These are phyloP conservation scores for Aelia acuminata DNA, from an alignment of 2,888 invertebrate species.

Conservation along the genomic window DNA sequence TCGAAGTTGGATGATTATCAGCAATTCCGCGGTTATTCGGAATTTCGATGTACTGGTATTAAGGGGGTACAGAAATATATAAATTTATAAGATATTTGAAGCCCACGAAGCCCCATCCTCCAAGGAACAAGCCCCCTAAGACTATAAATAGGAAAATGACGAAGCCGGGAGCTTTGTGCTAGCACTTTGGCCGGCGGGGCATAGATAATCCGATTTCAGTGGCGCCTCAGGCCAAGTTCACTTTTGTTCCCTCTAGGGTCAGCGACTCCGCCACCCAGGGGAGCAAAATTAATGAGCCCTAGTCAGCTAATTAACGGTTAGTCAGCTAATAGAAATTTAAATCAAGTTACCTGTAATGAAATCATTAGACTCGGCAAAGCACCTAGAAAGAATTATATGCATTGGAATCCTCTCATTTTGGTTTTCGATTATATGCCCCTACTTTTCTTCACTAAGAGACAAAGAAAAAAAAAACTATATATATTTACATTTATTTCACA, in stretches of 20 bases:
- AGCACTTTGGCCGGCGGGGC: neutral
- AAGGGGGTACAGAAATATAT: neutral
- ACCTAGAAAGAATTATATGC: neutral
- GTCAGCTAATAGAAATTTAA: neutral
- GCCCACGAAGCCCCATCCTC: neutral
- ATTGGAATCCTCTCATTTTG: neutral
- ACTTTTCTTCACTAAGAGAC: no score
- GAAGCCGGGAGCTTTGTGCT: neutral
- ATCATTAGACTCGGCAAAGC: no score
- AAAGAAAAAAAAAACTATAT: no score
- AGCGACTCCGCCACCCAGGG: neutral
- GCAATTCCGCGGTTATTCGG: no score
- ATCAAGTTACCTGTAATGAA: no score
- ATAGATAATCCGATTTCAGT: slow-evolving; percentile 5
- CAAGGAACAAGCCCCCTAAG: neutral
- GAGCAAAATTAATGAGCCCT: neutral
- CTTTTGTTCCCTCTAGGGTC: slow-evolving; percentile 4
- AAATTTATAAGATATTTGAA: neutral
- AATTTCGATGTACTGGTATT: no score
- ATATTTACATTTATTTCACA: no score
- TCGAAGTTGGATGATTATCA: no score
- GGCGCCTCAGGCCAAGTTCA: neutral
- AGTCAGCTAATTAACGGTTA: neutral
- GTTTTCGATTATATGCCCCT: no score
- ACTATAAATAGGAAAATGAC: slow-evolving; percentile 36